A percentile compares a stretch with the other conserved stretches of the same genome.
Evolutionary conservation across 2,797 vertebrate genomes (phyloP).

Genomic region (Loriculus beryllinus): DNA sequence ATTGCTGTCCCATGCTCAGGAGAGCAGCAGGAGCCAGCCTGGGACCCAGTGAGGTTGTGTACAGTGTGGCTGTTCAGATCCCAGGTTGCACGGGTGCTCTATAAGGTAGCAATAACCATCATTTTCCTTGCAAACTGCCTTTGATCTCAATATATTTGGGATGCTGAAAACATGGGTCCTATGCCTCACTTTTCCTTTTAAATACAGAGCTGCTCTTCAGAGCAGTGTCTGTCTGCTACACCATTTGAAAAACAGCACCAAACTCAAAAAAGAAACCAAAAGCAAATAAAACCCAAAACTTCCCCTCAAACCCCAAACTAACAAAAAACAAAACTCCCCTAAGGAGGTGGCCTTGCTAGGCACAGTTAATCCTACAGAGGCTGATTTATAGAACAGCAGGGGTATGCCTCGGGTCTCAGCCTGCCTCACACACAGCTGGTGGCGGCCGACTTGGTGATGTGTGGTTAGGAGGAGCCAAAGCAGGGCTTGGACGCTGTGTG

Average conservation of each 20-base stretch:
- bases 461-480: background rate
- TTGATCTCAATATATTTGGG: background rate
- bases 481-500: background rate
- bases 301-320: background rate
- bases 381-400: background rate
- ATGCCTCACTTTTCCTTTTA: background rate
- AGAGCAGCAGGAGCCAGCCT: background rate
- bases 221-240: background rate
- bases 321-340: background rate
- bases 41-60: background rate
- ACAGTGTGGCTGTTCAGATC: background rate
- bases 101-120: background rate
- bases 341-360: background rate
- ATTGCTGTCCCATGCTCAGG: background rate
- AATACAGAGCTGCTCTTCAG: background rate
- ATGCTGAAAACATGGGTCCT: background rate
- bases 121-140: background rate
- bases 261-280: background rate
- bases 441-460: accelerated
- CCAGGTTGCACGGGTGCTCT: background rate
- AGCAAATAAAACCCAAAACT: background rate
- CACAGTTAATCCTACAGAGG: background rate
- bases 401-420: background rate
- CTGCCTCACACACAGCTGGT: background rate
- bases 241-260: background rate